A percentile compares a stretch with the other conserved stretches of the same genome.
These are phyloP conservation scores for Abramis brama DNA, from an alignment of 2,113 vertebrate species.

Conservation along the genomic window DNA sequence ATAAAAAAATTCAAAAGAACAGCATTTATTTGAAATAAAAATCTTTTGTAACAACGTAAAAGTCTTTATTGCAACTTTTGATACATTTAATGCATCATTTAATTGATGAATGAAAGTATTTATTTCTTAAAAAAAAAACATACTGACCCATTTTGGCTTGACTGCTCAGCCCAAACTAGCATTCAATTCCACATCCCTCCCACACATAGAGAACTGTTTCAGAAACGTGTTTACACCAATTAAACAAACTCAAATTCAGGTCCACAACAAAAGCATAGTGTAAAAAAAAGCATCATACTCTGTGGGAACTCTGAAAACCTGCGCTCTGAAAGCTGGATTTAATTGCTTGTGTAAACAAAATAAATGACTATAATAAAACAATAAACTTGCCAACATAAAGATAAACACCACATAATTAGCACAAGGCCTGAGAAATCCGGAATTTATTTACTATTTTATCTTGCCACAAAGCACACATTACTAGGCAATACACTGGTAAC, in stretches of 20 bases:
- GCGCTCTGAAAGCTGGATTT: background rate
- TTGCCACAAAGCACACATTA: background rate
- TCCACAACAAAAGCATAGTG: background rate
- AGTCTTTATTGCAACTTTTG: background rate
- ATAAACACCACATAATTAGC: slow-evolving; percentile 21
- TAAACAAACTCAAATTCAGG: background rate
- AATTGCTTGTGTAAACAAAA: background rate
- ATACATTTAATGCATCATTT: background rate
- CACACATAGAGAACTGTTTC: too few relatives aligned
- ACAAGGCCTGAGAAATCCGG: background rate
- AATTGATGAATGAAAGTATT: background rate
- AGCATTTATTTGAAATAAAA: background rate
- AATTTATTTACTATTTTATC: slow-evolving; percentile 16
- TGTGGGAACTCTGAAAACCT: background rate
- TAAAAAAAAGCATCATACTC: background rate
- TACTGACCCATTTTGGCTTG: too few relatives aligned
- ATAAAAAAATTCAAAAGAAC: background rate
- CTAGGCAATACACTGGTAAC: background rate
- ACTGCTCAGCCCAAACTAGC: too few relatives aligned
- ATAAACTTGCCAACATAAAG: slow-evolving; percentile 1
- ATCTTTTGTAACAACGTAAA: background rate
- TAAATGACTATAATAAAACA: slow-evolving; percentile 13
- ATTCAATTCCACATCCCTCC: too few relatives aligned
- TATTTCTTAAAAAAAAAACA: background rate
- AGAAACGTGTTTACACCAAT: too few relatives aligned